Evolutionary conservation across 2,888 invertebrate genomes (phyloP), one percentile per base, ranked within the genome.

Genomic region (Leptarthrus brevirostris): DNA sequence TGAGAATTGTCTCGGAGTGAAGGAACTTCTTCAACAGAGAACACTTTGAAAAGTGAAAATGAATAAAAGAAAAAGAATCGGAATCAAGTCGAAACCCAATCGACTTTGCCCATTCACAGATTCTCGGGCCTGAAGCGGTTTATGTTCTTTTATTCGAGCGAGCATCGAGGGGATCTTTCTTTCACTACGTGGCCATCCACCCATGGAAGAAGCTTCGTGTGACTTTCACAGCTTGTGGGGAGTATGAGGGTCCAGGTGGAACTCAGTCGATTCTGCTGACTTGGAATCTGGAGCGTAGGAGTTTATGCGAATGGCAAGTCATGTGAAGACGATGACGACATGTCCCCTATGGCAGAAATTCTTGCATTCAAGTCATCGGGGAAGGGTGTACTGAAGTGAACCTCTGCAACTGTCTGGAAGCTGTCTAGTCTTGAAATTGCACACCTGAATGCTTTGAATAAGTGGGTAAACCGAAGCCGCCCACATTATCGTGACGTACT

Each of bases 391-490:
- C n/a, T n/a, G n/a, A n/a, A n/a, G n/a, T n/a, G 18, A 18, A 34
- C 52, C 30, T 69, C 52, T 69, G 69, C 71, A 71, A 54, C 53
- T 49, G 73, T 73, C 73, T 73, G 73, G 61, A 64, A 73, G 73
- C 61, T 73, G 73, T 73, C 73, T 73, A 64, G 73, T 73, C 73
- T 73, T 44, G 40, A 58, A 72, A 72, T 56, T 72, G 73, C 69
- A 75, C 58, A 71, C 75, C 56, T 69, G 75, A 75, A 72, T 69
- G 66, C 58, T 66, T 56, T 52, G 54, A 58, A 72, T 70, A 72
- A 61, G 69, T 69, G 49, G 69, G 73, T 58, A 66, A 66, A 64
- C 74, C 52, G 52, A 69, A 69, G 72, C 66, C 75, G 64, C 75
- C 75, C 75, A 75, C 75, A 64, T 73, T 58, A 58, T 72, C 52